Evolutionary conservation across 2,888 invertebrate genomes (phyloP).

Genomic region (Coenonympha arcania): DNA sequence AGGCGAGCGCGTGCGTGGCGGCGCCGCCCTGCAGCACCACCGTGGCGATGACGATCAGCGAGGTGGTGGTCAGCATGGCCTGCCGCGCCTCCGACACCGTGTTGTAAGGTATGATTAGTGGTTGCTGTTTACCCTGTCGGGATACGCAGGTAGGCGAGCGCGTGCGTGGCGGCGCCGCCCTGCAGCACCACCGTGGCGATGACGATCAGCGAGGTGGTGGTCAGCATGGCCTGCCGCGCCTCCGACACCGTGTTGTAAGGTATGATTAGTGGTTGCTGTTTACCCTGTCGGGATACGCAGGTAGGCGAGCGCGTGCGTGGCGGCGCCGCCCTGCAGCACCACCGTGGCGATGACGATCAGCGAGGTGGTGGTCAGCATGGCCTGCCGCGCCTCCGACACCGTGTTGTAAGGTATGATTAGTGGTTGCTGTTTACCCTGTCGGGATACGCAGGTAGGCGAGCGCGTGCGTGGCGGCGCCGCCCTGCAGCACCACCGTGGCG

Average conservation of each 20-base stretch:
- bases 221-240: constrained; percentile 93
- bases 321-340: constrained; percentile 94
- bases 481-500: constrained; percentile 95
- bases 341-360: constrained; percentile 97
- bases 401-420: constrained; percentile 83
- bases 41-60: constrained; percentile 95
- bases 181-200: constrained; percentile 96
- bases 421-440: constrained; percentile 73
- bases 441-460: constrained; percentile 96
- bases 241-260: constrained; percentile 94
- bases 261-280: background rate
- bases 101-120: constrained; percentile 74
- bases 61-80: constrained; percentile 96
- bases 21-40: constrained; percentile 97
- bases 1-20: constrained; percentile 90
- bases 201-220: constrained; percentile 96
- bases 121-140: constrained; percentile 79
- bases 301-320: constrained; percentile 92
- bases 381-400: constrained; percentile 90
- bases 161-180: constrained; percentile 93
- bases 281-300: constrained; percentile 92
- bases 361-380: constrained; percentile 96
- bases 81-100: constrained; percentile 93
- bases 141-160: constrained; percentile 94
- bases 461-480: constrained; percentile 93